Evolutionary conservation across 2,113 vertebrate genomes (phyloP).

Genomic region (Chloropsis hardwickii): DNA sequence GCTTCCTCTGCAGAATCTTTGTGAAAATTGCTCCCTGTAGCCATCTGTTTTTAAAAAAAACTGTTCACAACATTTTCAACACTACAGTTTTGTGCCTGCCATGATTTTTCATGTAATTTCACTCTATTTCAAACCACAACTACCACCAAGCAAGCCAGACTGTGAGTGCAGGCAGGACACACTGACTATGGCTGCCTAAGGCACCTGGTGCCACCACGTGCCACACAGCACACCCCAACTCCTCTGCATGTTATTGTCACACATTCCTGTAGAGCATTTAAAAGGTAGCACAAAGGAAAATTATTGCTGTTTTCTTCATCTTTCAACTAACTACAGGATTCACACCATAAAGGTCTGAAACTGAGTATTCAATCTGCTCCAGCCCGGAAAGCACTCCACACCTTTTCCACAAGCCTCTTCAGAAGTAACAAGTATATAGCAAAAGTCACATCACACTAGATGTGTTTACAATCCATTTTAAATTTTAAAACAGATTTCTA

Average conservation of each 20-base stretch:
- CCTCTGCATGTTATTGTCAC: background rate
- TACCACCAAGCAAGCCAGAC: background rate
- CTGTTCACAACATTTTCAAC: background rate
- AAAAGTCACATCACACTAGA: background rate
- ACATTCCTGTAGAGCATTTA: background rate
- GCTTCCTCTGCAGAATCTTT: background rate
- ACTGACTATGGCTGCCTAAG: fast-evolving
- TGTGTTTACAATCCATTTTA: background rate
- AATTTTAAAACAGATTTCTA: background rate
- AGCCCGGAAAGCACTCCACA: background rate
- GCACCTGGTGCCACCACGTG: fast-evolving
- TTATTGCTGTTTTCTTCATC: background rate
- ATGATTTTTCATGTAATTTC: background rate
- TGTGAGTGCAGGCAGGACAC: background rate
- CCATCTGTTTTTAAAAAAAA: background rate
- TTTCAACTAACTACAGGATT: background rate
- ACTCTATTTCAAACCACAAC: background rate
- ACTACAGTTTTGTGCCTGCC: background rate
- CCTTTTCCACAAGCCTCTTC: background rate
- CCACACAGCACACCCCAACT: background rate
- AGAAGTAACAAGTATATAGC: background rate
- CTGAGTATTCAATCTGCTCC: background rate
- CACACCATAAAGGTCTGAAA: background rate
- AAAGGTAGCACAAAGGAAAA: background rate
- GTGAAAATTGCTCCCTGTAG: background rate